These are phyloP conservation scores for Himantopus leucocephalus DNA, from an alignment of 2,113 vertebrate genomes.

Conservation along the genomic window DNA sequence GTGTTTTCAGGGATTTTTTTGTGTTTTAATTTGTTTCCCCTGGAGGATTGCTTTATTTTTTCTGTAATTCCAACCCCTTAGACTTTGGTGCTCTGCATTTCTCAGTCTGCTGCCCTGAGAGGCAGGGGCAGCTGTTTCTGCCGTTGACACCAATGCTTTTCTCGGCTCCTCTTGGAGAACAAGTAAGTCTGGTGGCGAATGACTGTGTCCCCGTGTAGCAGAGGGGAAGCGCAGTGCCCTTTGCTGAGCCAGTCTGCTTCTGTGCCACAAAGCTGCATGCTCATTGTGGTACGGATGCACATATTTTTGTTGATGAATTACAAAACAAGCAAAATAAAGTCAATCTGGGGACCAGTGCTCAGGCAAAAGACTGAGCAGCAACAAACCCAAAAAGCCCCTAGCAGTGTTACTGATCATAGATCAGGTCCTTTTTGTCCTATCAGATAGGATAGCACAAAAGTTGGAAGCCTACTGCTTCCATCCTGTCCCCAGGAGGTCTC, in stretches of 20 bases:
- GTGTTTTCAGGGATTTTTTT: background rate
- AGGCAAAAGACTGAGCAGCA: background rate
- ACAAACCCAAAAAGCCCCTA: background rate
- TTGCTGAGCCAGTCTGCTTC: background rate
- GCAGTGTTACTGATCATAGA: background rate
- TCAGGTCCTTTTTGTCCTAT: background rate
- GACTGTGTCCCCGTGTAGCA: rapidly evolving
- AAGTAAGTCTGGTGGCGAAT: background rate
- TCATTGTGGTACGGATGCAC: background rate
- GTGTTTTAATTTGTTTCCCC: background rate
- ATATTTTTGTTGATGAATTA: background rate
- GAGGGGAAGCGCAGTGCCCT: background rate
- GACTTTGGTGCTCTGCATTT: background rate
- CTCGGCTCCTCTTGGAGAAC: background rate
- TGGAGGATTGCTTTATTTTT: background rate
- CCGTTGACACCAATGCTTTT: background rate
- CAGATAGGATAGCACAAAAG: background rate
- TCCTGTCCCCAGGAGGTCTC: background rate
- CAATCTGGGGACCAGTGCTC: background rate
- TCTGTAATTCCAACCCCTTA: background rate
- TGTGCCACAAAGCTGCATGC: background rate
- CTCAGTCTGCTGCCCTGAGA: background rate
- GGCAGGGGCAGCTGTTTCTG: background rate
- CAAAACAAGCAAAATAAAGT: background rate
- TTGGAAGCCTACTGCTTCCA: background rate